Evolutionary conservation across 2,113 vertebrate species (phyloP).

Genomic region (Alectura lathami): DNA sequence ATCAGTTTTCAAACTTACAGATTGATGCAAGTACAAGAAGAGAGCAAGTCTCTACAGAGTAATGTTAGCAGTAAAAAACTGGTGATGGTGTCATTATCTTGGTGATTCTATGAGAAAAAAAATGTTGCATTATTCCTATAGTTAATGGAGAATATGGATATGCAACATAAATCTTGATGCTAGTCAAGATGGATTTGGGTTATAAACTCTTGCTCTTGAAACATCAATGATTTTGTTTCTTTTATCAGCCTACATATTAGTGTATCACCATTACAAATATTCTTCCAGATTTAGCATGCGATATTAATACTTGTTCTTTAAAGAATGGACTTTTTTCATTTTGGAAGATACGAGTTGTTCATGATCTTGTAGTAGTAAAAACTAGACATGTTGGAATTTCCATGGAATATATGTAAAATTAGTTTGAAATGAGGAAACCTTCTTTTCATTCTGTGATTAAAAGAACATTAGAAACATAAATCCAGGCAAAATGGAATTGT

Average conservation of each 20-base stretch:
- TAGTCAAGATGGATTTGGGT: neutral
- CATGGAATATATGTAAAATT: neutral
- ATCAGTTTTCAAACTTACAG: neutral
- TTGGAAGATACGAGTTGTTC: neutral
- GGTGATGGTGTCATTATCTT: neutral
- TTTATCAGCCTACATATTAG: neutral
- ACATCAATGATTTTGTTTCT: neutral
- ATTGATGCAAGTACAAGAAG: neutral
- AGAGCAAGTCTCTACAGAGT: neutral
- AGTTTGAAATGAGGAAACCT: neutral
- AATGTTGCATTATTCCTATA: neutral
- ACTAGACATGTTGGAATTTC: neutral
- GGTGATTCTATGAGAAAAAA: neutral
- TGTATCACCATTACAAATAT: neutral
- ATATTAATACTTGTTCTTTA: neutral
- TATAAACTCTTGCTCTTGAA: neutral
- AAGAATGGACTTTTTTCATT: neutral
- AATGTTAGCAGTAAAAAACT: neutral
- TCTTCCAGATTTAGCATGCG: accelerated
- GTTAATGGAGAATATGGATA: neutral
- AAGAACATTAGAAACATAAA: neutral
- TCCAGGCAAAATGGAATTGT: neutral
- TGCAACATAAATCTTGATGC: neutral
- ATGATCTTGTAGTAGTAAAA: neutral
- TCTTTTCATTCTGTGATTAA: neutral